These are phyloP conservation scores for Megalurothrips usitatus DNA, from an alignment of 2,888 invertebrate species.

Conservation along the genomic window DNA sequence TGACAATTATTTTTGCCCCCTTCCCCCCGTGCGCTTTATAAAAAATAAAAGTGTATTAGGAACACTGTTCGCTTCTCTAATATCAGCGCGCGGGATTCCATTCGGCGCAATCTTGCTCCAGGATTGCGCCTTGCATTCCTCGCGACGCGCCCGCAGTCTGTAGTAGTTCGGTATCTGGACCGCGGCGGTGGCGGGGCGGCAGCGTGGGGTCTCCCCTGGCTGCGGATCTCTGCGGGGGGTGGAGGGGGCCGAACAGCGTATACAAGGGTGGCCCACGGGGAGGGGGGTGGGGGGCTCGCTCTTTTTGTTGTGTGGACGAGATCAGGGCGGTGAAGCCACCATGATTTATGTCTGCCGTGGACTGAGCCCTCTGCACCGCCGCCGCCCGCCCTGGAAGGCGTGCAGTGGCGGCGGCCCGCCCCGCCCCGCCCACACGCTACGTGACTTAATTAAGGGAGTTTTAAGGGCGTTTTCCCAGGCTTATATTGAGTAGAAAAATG, in stretches of 20 bases:
- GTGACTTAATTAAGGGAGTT: slow-evolving; percentile 24
- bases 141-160: too few species aligned
- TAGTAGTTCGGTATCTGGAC: too few species aligned
- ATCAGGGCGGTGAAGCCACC: slow-evolving; percentile 24
- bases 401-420: background rate
- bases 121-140: too few species aligned
- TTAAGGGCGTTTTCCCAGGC: slow-evolving; percentile 24
- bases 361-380: background rate
- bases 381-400: background rate
- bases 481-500: slow-evolving; percentile 24
- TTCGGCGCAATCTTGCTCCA: too few species aligned
- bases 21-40: too few species aligned
- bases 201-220: background rate
- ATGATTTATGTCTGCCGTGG: slow-evolving; percentile 4
- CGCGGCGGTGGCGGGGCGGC: too few species aligned
- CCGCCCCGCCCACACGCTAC: background rate
- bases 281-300: background rate
- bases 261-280: too few species aligned
- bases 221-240: background rate
- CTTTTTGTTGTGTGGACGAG: slow-evolving; percentile 22
- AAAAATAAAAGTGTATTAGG: too few species aligned
- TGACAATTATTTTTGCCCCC: too few species aligned
- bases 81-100: too few species aligned
- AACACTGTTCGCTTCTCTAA: too few species aligned
- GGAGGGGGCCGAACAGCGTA: background rate